Base-by-base conservation (phyloP, 2,888 invertebrate genomes). In the Tenthredo livida region DNA sequence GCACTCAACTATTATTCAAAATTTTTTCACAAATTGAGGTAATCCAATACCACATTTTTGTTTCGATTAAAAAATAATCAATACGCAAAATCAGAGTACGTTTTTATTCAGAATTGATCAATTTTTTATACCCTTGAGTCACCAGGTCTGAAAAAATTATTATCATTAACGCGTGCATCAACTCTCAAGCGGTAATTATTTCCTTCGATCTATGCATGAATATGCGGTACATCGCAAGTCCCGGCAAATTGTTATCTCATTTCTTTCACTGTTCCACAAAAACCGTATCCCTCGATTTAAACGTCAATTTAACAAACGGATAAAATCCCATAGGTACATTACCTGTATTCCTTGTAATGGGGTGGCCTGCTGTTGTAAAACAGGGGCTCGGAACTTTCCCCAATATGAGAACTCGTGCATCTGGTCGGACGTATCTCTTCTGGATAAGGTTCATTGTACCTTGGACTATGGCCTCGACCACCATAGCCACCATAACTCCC, bases 291-390 rank as follows among this genome's bases (percentile, higher is more conserved):
- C 25, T 72, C 40, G 25, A 61, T 84, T 58, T 17, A 29, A 33
- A 50, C 84, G 15, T n/a, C n/a, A 12, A 15, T 40, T 9, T 17
- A 50, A 17, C 40, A 1, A 47, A 43, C 21, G 29, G 9, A 78
- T 15, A 73, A 54, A 25, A n/a, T n/a, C 50, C 70, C n/a, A n/a
- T 84, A 7, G 17, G n/a, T 47, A 43, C 58, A 25, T 85, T 91
- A 92, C 93, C 93, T 93, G 89, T 91, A 92, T 87, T 95, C 95
- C 94, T 95, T 96, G 93, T 95, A 95, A 89, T 95, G 95, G 91
- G 96, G 95, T 85, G 98, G 98, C 93, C 97, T 95, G 93, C 98
- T 98, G 94, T 98, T 98, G 94, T 98, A 98, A 93, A 96, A 98
- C 89, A 98, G 95, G 75, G 97, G 96, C 93, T 97, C 96, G 91